Base-by-base conservation (phyloP, 2,797 vertebrate species). In the Kryptopterus vitreolus region DNA sequence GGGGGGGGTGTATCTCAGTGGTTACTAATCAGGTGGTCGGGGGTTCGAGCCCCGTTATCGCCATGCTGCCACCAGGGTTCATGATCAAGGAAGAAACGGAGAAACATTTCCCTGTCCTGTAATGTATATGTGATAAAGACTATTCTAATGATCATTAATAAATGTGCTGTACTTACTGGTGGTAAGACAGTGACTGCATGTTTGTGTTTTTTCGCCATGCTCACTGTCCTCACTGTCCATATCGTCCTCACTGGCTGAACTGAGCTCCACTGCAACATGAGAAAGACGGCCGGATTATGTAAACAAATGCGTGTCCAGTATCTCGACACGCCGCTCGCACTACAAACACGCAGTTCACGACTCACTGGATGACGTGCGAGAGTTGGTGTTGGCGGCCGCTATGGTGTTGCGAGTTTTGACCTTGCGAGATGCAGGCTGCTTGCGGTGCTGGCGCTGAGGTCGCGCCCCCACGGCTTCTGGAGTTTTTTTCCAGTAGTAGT, bases 401-500 rank as follows among this genome's bases (percentile, higher is more conserved):
- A 95, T 93, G 0, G 94, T 93, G 0, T 97, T 98, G 74, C 96
- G 97, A 33, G 97, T 98, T 93, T 99, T 99, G 69, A 97, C 98
- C 88, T 98, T 96, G 86, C 98, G 94, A 86, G 97, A 97, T 77
- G 96, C 96, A 0, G 97, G 96, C 90, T 99, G 97, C 16, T 96
- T 91, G 4, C 97, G 96, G 72, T 98, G 97, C 86, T 98, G 93
- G n/a, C 98, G 95, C 85, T 98, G 97, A 63, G 97, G 96, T 82
- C 97, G 94, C 3, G 96, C 97, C 84, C 96, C 96, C 55, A 96
- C 95, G 0, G 97, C 98, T 86, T 99, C 98, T 0, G 98, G 97
- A 29, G 97, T 98, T 91, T 98, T 99, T 93, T 99, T 99, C 98
- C 98, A 99, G 89, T 99, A 98, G 93, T 99, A 99, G 85, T 99